Percentiles rank a stretch among this genome's conserved stretches.
Evolutionary conservation across 2,113 vertebrate species (phyloP).

Genomic region (Gallinago undulata): DNA sequence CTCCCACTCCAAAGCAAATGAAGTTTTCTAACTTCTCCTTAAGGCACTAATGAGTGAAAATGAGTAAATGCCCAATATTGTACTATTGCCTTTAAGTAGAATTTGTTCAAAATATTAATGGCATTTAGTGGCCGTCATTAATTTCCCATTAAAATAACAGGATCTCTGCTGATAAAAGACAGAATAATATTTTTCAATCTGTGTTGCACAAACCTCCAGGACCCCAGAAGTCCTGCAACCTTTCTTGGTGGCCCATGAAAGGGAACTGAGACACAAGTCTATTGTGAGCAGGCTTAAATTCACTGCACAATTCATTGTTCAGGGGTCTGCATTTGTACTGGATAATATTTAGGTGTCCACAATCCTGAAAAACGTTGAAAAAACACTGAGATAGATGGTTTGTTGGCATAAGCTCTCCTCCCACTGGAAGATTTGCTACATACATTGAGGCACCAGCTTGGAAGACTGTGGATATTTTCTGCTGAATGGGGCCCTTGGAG

Average conservation of each 20-base stretch:
- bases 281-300: neutral
- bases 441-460: conserved; percentile 36
- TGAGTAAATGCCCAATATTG: neutral
- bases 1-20: neutral
- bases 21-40: neutral
- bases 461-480: conserved; percentile 46
- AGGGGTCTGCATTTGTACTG: neutral
- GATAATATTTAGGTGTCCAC: neutral
- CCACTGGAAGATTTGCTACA: conserved; percentile 50
- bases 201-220: neutral
- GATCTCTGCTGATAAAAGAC: neutral
- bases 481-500: conserved; percentile 56
- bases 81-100: neutral
- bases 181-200: neutral
- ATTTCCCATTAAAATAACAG: neutral
- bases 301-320: neutral
- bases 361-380: neutral
- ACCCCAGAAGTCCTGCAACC: neutral
- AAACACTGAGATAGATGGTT: neutral
- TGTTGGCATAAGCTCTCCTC: conserved; percentile 60
- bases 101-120: neutral
- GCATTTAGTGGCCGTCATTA: neutral
- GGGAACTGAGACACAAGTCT: neutral
- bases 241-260: neutral
- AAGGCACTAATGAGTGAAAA: conserved; percentile 3